phyloP scores from a whole-genome alignment of 2,113 vertebrate genomes.

The Pteruthius melanotis region DNA sequence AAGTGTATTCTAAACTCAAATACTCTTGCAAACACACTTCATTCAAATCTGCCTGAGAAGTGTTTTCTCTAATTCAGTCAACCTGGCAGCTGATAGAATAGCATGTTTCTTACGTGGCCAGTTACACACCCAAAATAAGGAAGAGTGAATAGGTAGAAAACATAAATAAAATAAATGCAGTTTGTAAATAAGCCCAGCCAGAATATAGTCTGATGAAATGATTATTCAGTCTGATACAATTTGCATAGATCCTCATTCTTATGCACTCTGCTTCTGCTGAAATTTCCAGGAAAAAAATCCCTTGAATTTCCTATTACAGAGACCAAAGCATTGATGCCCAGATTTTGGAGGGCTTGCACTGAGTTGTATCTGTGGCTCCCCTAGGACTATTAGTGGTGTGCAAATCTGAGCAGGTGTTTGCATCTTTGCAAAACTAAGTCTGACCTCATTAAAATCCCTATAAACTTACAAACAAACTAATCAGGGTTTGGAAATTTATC shows the following conservation, averaged over 20 bases:
- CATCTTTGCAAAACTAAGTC: background rate
- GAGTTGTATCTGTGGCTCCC: background rate
- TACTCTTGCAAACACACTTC: background rate
- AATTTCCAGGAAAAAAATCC: background rate
- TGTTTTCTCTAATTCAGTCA: background rate
- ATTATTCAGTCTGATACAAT: background rate
- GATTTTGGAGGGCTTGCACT: background rate
- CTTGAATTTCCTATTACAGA: background rate
- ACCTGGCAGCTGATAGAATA: background rate
- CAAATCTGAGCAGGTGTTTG: background rate
- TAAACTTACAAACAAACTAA: background rate
- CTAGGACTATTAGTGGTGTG: background rate
- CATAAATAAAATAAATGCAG: background rate
- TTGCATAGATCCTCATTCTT: background rate
- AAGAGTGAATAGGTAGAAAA: background rate
- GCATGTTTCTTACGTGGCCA: background rate
- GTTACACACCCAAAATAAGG: background rate
- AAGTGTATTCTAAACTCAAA: background rate
- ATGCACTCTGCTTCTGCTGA: background rate
- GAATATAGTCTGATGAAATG: background rate
- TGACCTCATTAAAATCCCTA: background rate
- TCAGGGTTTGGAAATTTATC: background rate
- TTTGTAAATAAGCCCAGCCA: background rate
- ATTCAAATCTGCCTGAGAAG: background rate
- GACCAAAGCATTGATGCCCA: background rate